Conservation (phyloP, 2,888 invertebrate genomes). For the Cyrtodaria siliqua region DNA sequence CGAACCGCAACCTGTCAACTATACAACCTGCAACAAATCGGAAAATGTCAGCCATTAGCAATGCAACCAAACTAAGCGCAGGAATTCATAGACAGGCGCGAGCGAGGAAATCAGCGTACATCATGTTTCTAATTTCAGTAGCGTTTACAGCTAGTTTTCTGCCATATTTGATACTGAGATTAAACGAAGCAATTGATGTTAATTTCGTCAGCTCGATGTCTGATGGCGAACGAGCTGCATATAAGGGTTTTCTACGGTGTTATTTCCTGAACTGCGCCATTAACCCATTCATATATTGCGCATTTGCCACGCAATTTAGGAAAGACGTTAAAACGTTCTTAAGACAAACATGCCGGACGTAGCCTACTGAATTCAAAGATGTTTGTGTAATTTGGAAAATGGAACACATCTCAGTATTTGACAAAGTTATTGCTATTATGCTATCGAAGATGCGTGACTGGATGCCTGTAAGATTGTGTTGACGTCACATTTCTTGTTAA, state of each 20-base stretch:
- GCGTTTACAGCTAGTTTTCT: slow-evolving; percentile 64
- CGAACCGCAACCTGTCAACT: not conserved
- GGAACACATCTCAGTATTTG: no score
- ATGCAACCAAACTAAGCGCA: not conserved
- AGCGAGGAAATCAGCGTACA: slow-evolving; percentile 63
- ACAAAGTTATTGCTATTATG: no score
- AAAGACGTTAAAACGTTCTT: slow-evolving; percentile 33
- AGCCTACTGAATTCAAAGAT: no score
- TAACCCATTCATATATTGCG: slow-evolving; percentile 75
- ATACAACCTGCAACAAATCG: not conserved
- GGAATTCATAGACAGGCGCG: slow-evolving; percentile 15
- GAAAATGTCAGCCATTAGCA: slow-evolving; percentile 12
- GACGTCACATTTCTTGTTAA: no score
- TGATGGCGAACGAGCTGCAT: slow-evolving; percentile 50
- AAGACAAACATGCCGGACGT: no score
- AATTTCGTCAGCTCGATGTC: slow-evolving; percentile 55
- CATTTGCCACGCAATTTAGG: slow-evolving; percentile 64
- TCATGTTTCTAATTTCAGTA: slow-evolving; percentile 69
- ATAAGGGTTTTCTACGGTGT: slow-evolving; percentile 63
- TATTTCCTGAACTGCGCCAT: slow-evolving; percentile 71
- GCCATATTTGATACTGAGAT: slow-evolving; percentile 61
- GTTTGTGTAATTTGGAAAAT: no score
- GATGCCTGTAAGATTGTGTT: no score
- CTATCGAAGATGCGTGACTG: no score
- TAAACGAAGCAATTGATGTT: slow-evolving; percentile 42